Percentiles rank a stretch among this genome's conserved stretches.
Conservation (phyloP, 2,113 vertebrate genomes). For the Sylvia atricapilla region DNA sequence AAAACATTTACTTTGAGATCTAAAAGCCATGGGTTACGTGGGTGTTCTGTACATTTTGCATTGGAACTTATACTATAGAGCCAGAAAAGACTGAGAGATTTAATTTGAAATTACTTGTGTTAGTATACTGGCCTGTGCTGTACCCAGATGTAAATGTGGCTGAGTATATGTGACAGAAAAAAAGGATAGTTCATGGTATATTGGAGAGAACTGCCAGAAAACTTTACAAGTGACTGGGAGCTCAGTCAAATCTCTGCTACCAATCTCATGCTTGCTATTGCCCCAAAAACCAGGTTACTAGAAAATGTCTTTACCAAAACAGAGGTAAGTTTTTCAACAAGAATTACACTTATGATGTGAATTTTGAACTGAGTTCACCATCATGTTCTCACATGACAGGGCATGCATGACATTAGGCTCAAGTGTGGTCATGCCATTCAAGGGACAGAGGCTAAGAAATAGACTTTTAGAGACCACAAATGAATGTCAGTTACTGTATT, state of each 20-base stretch:
- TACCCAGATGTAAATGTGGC: neutral
- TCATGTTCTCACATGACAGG: neutral
- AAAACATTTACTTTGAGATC: slow-evolving; percentile 72
- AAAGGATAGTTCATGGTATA: neutral
- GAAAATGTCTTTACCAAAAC: neutral
- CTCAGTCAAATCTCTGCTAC: neutral
- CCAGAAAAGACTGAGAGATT: slow-evolving; percentile 29
- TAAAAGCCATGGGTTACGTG: slow-evolving; percentile 46
- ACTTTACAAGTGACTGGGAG: neutral
- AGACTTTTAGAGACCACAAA: neutral
- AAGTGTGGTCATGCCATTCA: neutral
- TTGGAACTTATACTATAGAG: slow-evolving; percentile 33
- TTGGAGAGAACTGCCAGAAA: neutral
- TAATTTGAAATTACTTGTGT: slow-evolving; percentile 18
- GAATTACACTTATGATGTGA: neutral
- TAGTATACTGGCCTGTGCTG: neutral
- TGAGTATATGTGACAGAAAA: neutral
- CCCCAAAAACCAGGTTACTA: neutral
- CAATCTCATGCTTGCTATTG: neutral
- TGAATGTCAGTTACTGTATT: neutral
- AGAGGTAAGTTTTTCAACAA: neutral
- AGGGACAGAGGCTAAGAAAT: neutral
- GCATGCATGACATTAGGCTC: neutral
- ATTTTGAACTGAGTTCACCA: neutral
- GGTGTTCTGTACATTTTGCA: slow-evolving; percentile 61